Percentiles rank a stretch among this genome's conserved stretches.
These are phyloP conservation scores for Rhodeus uyekii DNA, from an alignment of 2,797 vertebrate species.

Conservation along the genomic window DNA sequence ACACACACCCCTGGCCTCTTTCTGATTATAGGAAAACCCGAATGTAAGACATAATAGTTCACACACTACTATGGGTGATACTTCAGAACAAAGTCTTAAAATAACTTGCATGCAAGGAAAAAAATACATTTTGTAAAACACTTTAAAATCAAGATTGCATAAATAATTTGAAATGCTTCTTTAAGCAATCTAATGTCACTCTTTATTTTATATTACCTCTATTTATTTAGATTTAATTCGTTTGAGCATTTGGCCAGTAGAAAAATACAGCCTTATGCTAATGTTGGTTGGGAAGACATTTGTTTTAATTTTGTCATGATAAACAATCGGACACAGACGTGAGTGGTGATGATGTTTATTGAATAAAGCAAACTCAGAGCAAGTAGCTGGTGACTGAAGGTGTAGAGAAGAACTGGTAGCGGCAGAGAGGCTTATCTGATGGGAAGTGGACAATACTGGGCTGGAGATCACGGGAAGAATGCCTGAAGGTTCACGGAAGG, in stretches of 20 bases:
- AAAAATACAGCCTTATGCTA: neutral
- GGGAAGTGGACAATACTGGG: too few relatives aligned
- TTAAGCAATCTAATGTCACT: neutral
- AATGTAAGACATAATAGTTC: neutral
- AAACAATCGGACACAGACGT: too few relatives aligned
- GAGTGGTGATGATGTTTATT: too few relatives aligned
- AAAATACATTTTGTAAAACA: neutral
- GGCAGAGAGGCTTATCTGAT: too few relatives aligned
- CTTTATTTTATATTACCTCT: neutral
- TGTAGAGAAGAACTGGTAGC: too few relatives aligned
- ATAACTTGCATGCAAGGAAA: too few relatives aligned
- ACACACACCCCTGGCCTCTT: slow-evolving; percentile 38
- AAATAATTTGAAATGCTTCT: neutral
- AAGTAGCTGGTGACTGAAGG: too few relatives aligned
- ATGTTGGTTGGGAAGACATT: neutral
- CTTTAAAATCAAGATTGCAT: neutral
- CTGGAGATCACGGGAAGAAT: too few relatives aligned
- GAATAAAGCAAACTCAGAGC: too few relatives aligned
- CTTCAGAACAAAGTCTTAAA: neutral
- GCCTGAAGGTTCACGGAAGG: too few relatives aligned
- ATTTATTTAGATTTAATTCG: neutral
- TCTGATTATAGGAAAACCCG: slow-evolving; percentile 19
- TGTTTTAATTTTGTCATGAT: too few relatives aligned
- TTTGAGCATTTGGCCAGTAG: neutral
- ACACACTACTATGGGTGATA: neutral